Percentiles rank a stretch among this genome's conserved stretches.
phyloP scores from a whole-genome alignment of 2,888 invertebrate genomes.

The Thysanoteuthis rhombus region DNA sequence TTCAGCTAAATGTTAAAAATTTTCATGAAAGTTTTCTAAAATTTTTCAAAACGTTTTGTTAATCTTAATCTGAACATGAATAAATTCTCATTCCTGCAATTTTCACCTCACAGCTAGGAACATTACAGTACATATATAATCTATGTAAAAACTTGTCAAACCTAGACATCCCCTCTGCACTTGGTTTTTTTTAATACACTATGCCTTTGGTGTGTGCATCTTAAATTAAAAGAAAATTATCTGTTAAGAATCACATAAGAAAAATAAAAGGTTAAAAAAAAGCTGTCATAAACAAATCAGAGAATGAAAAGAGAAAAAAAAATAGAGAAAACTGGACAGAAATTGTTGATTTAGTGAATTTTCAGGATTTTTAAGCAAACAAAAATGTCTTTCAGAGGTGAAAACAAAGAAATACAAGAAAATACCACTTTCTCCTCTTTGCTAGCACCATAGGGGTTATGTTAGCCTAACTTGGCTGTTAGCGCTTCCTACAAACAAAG shows the following conservation, averaged over 20 bases:
- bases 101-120: background rate
- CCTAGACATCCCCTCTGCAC: too few relatives aligned
- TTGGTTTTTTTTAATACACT: background rate
- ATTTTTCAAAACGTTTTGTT: background rate
- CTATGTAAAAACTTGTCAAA: background rate
- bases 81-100: background rate
- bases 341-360: background rate
- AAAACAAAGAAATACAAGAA: background rate
- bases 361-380: background rate
- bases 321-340: background rate
- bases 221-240: background rate
- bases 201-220: background rate
- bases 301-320: background rate
- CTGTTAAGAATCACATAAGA: background rate
- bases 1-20: background rate
- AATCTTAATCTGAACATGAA: background rate
- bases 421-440: slow-evolving; percentile 12
- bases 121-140: background rate
- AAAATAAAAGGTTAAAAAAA: background rate
- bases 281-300: background rate
- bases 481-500: slow-evolving; percentile 12
- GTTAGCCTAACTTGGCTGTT: background rate
- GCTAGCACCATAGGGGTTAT: background rate
- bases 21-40: background rate
- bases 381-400: background rate